Evolutionary conservation across 2,113 vertebrate genomes (phyloP), one percentile per base, ranked within the genome.

Genomic region (Melanerpes aurifrons): DNA sequence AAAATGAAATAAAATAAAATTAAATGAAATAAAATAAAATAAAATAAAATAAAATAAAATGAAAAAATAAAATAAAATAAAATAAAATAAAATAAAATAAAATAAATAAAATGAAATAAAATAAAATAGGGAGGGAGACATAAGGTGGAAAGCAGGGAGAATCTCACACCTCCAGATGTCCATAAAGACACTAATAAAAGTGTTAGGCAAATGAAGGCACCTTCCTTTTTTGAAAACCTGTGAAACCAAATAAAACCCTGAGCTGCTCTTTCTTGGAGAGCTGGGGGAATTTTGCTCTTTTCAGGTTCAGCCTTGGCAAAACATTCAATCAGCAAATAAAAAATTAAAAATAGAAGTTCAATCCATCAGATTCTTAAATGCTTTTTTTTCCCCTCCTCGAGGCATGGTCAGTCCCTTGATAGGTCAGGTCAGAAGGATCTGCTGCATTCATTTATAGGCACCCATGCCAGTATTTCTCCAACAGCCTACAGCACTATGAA

Each of bases 181-280:
- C 69, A 68, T 57, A 91, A 83, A 96, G 87, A 18, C 16, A 62
- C 66, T 67, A 90, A 89, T 87, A 75, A 81, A 86, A 91, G 29
- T 35, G 66, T 53, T 86, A 74, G 16, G 62, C 43, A 87, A 91
- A 91, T 72, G 37, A 88, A 95, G 86, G 32, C 26, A 32, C 20
- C 64, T n/a, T 91, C 6, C 56, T 32, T 76, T 90, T 86, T 93
- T 89, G 83, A 15, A 29, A 84, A 88, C 19, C 37, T 59, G 76
- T 82, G 69, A 93, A 88, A 53, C 18, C 66, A 75, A 63, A 53
- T 69, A 69, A 82, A 57, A 54, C 26, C 24, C 20, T 3, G 8
- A 72, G 37, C n/a, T 87, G 78, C 35, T 91, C 50, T 64, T 62
- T 88, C 37, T 94, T 45, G 32, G 66, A 74, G 18, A 71, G 7